Percentiles rank a stretch among this genome's conserved stretches.
Evolutionary conservation across 2,888 invertebrate species (phyloP).

Genomic region (Onchidella celtica): DNA sequence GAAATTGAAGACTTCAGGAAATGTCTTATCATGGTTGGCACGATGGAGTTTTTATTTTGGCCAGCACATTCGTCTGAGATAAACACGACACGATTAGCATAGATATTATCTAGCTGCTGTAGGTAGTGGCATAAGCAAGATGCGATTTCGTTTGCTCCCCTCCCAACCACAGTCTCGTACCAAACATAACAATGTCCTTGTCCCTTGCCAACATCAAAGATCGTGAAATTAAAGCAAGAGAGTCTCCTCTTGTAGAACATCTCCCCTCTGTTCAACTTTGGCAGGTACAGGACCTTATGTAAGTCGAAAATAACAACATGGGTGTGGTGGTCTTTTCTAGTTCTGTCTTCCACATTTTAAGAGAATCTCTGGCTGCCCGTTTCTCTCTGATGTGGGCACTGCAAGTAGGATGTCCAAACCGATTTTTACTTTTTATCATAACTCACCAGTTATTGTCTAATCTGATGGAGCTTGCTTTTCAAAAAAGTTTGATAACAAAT

Average conservation of each 20-base stretch:
- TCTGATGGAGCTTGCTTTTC: too few relatives aligned
- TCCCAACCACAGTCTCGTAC: neutral
- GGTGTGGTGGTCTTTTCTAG: neutral
- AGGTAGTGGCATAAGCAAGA: neutral
- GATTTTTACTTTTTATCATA: too few relatives aligned
- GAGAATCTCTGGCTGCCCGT: neutral
- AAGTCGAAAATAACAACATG: neutral
- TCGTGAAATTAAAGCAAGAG: neutral
- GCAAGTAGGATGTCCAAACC: too few relatives aligned
- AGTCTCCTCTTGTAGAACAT: neutral
- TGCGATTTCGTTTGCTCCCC: neutral
- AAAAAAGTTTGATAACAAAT: too few relatives aligned
- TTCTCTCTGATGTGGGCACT: neutral
- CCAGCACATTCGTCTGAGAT: constrained; percentile 9
- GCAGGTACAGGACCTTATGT: neutral
- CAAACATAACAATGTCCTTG: neutral
- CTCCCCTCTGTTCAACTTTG: neutral
- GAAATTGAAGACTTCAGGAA: neutral
- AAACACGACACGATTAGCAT: neutral
- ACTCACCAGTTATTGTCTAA: too few relatives aligned
- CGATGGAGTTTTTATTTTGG: constrained; percentile 25
- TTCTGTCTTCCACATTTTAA: neutral
- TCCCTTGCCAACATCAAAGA: neutral
- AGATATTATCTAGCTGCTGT: neutral
- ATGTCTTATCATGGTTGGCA: constrained; percentile 1